Conservation (phyloP, 2,888 invertebrate species). For the Flabesymbios commensalis region DNA sequence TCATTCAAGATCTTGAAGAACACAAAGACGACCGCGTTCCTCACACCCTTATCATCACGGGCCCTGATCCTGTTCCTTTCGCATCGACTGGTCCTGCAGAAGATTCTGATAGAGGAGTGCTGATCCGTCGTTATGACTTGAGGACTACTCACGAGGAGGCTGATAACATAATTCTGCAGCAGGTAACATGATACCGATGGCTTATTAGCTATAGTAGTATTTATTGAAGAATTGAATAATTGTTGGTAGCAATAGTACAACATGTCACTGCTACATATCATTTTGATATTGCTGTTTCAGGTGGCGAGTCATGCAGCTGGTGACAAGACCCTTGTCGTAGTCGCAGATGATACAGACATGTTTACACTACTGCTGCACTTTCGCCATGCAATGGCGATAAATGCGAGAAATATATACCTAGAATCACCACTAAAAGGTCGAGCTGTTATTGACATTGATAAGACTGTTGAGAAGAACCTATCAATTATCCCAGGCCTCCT, state of each 20-base stretch:
- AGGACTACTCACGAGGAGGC: neutral
- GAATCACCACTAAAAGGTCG: neutral
- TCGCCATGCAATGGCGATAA: neutral
- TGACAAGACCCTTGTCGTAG: neutral
- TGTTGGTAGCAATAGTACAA: too few species aligned
- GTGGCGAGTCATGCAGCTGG: neutral
- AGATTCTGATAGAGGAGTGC: neutral
- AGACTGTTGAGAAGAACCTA: neutral
- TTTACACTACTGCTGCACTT: neutral
- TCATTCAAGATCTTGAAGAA: neutral
- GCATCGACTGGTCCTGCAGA: slow-evolving; percentile 1
- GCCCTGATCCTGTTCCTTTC: neutral
- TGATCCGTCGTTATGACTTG: slow-evolving; percentile 1
- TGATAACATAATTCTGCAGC: neutral
- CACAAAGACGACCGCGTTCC: slow-evolving; percentile 1
- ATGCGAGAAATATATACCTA: neutral
- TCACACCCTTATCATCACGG: slow-evolving; percentile 1
- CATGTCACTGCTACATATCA: too few species aligned
- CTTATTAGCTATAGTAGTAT: neutral
- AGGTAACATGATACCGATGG: too few species aligned
- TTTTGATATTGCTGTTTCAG: too few species aligned
- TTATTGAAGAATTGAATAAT: neutral
- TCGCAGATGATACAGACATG: neutral
- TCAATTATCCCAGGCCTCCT: neutral
- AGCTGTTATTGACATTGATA: too few species aligned